These are phyloP conservation scores for Laticauda laticaudata DNA, from an alignment of 2,113 vertebrate species.

Conservation along the genomic window DNA sequence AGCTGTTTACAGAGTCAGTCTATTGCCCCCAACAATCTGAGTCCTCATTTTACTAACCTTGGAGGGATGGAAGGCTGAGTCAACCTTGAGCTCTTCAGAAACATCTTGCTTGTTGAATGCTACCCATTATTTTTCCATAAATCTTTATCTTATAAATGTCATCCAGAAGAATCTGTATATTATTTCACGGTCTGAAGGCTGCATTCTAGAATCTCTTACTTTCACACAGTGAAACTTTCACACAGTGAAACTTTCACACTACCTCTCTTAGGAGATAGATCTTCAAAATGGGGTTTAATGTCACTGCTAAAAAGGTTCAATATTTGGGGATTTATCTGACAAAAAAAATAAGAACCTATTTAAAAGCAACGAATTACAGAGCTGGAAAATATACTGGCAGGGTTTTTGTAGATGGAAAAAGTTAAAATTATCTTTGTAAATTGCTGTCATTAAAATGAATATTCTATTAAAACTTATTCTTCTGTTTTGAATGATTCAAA, in stretches of 20 bases:
- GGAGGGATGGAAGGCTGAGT: no score
- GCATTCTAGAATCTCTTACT: neutral
- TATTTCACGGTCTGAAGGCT: neutral
- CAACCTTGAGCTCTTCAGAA: neutral
- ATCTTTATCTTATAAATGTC: slow-evolving; percentile 38
- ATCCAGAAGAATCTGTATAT: slow-evolving; percentile 32
- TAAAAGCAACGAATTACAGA: neutral
- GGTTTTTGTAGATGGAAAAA: neutral
- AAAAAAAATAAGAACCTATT: neutral
- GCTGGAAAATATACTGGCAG: neutral
- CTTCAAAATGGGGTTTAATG: neutral
- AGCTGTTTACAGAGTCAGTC: no score
- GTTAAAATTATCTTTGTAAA: neutral
- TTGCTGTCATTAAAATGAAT: neutral
- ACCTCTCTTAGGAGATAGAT: neutral
- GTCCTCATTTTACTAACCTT: no score
- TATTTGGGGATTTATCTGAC: neutral
- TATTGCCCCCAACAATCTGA: no score
- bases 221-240: neutral
- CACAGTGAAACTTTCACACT: neutral
- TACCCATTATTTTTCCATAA: neutral
- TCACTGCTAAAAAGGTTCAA: neutral
- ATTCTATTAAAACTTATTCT: neutral
- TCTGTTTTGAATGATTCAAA: neutral
- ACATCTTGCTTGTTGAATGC: neutral